Conservation (phyloP, 2,113 vertebrate species). For the Uria lomvia region DNA sequence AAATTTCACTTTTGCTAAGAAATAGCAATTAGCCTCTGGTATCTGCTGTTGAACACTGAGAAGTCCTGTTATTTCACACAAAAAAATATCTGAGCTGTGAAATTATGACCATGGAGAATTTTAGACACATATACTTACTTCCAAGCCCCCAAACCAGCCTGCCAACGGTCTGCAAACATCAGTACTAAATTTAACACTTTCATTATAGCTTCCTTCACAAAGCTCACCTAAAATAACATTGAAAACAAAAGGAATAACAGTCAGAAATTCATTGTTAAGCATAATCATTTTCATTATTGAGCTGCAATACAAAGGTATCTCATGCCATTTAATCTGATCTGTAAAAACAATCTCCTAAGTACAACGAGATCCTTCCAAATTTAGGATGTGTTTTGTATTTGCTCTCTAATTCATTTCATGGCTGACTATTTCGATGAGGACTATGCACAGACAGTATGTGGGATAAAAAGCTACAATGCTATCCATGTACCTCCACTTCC, state of each 20-base stretch:
- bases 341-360: background rate
- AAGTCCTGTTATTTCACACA: background rate
- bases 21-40: background rate
- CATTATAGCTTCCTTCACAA: slow-evolving; percentile 98
- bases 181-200: slow-evolving; percentile 96
- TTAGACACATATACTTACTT: slow-evolving; percentile 77
- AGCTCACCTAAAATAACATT: slow-evolving; percentile 84
- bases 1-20: background rate
- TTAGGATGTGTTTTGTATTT: background rate
- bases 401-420: background rate
- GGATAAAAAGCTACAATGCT: background rate
- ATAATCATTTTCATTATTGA: background rate
- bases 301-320: background rate
- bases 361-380: background rate
- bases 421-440: background rate
- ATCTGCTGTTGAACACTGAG: background rate
- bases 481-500: background rate
- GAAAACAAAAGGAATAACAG: background rate
- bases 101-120: background rate
- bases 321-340: background rate
- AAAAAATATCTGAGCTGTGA: background rate
- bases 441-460: background rate
- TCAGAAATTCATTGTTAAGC: background rate
- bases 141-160: slow-evolving; percentile 91
- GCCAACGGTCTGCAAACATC: slow-evolving; percentile 98